Evolutionary conservation across 2,113 vertebrate genomes (phyloP), one percentile per base, ranked within the genome.

Genomic region (Alouatta palliata): DNA sequence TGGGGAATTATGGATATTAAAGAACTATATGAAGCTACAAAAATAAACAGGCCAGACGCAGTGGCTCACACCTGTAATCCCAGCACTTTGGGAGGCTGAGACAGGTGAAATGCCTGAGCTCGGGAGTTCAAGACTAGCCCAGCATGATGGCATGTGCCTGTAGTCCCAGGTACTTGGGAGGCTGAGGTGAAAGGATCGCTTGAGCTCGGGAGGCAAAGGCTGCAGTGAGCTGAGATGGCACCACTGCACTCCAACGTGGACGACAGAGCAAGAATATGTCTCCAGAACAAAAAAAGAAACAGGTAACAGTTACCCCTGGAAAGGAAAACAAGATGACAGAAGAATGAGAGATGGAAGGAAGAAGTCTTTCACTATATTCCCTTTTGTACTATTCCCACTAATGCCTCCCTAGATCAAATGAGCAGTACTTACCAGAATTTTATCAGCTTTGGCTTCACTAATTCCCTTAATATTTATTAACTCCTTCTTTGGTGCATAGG

Each of bases 381-480:
- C 7, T 54, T 37, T 35, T 79, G 5, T n/a, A 87, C 8, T 90
- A 54, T 16, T 80, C 30, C 85, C 16, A 56, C 56, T 77, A 87
- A 87, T 45, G 21, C 4, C 45, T 90, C 54, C 54, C 32, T 47
- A 19, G 4, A 45, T 52, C 49, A 92, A 45, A 45, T 10, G 76
- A 91, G 56, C 3, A 20, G 9, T 49, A 79, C 99, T 99, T 98
- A 99, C 99, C 98, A 99, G 97, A 89, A 99, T 99, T 97, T 99
- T 99, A 93, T 99, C 99, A 2, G 99, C 99, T 98, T 99, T 99
- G 96, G 99, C 99, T 98, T 99, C 99, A 14, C 99, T 99, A 98
- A 99, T 99, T 95, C 99, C 99, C 96, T 99, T 99, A 96, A 99
- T 99, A 97, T 99, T 99, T 71, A 99, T 99, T 54, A 99, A 98